Evolutionary conservation across 2,113 vertebrate genomes (phyloP).

Genomic region (Lates calcarifer): DNA sequence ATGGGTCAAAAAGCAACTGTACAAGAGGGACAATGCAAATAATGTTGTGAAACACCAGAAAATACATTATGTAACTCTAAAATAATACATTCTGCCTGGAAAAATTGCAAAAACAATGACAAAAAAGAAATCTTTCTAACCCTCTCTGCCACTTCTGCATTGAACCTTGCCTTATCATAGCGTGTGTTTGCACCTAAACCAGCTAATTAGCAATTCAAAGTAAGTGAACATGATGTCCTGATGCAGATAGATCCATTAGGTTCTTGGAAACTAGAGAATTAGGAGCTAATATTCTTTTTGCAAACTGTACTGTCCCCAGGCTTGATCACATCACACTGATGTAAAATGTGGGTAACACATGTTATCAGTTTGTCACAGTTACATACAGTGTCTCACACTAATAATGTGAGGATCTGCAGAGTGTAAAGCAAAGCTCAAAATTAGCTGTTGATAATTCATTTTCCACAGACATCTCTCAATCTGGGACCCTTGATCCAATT

Average conservation of each 20-base stretch:
- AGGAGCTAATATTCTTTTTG: not conserved
- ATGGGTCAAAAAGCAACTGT: not conserved
- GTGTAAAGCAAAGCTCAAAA: not conserved
- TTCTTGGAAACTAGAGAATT: conserved; percentile 18
- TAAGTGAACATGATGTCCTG: conserved; percentile 14
- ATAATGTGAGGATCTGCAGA: not conserved
- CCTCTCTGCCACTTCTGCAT: not conserved
- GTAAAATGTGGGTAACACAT: not conserved
- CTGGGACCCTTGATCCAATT: too few relatives aligned
- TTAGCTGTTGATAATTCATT: not conserved
- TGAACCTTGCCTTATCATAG: not conserved
- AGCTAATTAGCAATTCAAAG: conserved; percentile 2
- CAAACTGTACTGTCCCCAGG: not conserved
- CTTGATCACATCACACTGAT: not conserved
- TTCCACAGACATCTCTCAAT: not conserved
- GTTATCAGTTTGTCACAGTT: conserved; percentile 4
- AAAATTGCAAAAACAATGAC: not conserved
- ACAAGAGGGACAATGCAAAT: not conserved
- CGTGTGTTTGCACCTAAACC: not conserved
- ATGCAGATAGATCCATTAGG: not conserved
- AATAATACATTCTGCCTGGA: not conserved
- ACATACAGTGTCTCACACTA: not conserved
- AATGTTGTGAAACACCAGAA: not conserved
- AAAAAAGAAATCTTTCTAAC: not conserved
- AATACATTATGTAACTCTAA: not conserved